phyloP scores from a whole-genome alignment of 2,113 vertebrate genomes.

The Ciconia boyciana region DNA sequence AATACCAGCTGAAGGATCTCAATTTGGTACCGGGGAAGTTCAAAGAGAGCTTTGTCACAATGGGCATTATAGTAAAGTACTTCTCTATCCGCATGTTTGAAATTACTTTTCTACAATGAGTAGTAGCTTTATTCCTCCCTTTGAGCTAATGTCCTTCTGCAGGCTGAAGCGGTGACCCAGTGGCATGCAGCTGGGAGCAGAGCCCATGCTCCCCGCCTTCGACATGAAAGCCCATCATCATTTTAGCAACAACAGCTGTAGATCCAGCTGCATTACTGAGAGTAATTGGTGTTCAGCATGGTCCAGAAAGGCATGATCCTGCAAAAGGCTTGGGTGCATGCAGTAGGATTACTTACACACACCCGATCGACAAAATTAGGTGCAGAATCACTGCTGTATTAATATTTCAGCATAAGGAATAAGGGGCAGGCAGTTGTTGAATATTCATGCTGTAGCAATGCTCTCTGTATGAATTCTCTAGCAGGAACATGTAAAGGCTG shows the following conservation, averaged over 20 bases:
- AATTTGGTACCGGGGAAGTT: not conserved
- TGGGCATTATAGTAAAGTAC: not conserved
- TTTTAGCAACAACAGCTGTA: not conserved
- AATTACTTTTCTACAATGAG: not conserved
- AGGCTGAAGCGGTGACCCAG: not conserved
- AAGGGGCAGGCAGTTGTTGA: not conserved
- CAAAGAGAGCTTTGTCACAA: not conserved
- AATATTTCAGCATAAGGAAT: slow-evolving; percentile 25
- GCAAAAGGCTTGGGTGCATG: not conserved
- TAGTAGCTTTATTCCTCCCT: not conserved
- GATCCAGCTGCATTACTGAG: not conserved
- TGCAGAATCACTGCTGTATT: not conserved
- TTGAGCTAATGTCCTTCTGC: not conserved
- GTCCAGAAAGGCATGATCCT: not conserved
- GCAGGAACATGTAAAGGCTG: not conserved
- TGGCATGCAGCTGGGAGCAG: not conserved
- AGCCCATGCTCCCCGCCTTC: not conserved
- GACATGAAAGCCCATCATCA: not conserved
- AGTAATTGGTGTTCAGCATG: not conserved
- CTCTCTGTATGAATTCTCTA: not conserved
- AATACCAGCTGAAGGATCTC: not conserved
- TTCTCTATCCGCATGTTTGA: not conserved
- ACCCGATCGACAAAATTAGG: not conserved
- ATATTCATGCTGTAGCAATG: not conserved
- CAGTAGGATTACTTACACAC: not conserved